A percentile compares a stretch with the other conserved stretches of the same genome.
Conservation (phyloP, 2,797 vertebrate species). For the Hypotaenidia okinawae region DNA sequence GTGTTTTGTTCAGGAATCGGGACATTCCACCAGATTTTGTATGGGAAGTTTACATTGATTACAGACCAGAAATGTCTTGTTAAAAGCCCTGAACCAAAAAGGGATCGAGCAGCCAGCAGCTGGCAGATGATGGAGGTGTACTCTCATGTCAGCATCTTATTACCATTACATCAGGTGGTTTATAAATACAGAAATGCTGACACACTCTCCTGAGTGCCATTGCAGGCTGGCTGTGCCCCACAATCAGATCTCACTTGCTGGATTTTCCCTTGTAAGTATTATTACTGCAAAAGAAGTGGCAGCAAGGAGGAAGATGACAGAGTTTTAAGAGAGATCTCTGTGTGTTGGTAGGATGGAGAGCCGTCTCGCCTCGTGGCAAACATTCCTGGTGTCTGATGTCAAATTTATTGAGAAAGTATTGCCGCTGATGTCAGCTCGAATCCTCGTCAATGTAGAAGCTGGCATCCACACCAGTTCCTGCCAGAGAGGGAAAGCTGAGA, state of each 20-base stretch:
- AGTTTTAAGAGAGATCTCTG: neutral
- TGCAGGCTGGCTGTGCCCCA: neutral
- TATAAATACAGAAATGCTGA: neutral
- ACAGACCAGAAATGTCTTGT: constrained; percentile 44
- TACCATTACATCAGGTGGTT: neutral
- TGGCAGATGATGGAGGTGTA: neutral
- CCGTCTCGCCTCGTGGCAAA: neutral
- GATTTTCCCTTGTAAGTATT: neutral
- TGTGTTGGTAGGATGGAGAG: neutral
- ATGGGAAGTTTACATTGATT: constrained; percentile 41
- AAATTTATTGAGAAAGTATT: neutral
- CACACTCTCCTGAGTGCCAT: neutral
- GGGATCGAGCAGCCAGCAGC: neutral
- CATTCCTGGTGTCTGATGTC: neutral
- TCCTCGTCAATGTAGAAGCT: neutral
- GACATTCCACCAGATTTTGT: neutral
- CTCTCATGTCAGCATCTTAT: neutral
- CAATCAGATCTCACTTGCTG: neutral
- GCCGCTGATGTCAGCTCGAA: neutral
- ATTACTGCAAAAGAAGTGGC: neutral
- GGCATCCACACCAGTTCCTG: neutral
- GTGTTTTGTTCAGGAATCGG: neutral
- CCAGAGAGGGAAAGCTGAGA: constrained; percentile 21
- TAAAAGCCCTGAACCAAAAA: constrained; percentile 4
- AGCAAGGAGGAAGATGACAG: neutral